A percentile compares a stretch with the other conserved stretches of the same genome.
These are phyloP conservation scores for Poeciliopsis gracilis DNA, from an alignment of 2,797 vertebrate genomes.

Conservation along the genomic window DNA sequence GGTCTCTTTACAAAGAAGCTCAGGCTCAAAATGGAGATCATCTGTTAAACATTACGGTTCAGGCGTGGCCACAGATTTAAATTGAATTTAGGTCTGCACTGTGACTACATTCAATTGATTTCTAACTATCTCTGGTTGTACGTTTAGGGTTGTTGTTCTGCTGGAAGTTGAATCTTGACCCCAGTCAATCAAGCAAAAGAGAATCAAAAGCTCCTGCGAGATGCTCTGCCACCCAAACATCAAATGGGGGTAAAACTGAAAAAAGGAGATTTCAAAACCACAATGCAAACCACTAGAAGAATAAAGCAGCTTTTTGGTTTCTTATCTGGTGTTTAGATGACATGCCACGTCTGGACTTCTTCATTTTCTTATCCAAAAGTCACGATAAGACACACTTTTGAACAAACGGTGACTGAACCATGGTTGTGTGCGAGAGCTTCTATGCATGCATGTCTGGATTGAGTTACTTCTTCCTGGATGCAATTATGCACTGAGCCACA, in stretches of 20 bases:
- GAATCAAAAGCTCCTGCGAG: background rate
- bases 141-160: too few species aligned
- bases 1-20: background rate
- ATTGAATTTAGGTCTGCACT: background rate
- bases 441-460: slow-evolving; percentile 17
- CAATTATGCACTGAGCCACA: slow-evolving; percentile 12
- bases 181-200: background rate
- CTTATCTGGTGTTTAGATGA: too few species aligned
- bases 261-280: background rate
- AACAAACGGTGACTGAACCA: background rate
- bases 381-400: accelerated
- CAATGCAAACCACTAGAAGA: background rate
- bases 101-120: background rate
- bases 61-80: background rate
- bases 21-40: background rate
- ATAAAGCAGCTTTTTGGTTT: background rate
- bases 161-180: background rate
- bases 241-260: background rate
- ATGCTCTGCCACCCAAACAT: background rate
- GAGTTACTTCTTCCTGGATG: slow-evolving; percentile 23
- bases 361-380: background rate
- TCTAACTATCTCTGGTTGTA: background rate
- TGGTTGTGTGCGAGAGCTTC: background rate
- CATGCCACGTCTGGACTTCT: background rate
- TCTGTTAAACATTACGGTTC: background rate